Percentiles rank a stretch among this genome's conserved stretches.
phyloP scores from a whole-genome alignment of 2,113 vertebrate species.

The Ceuthmochares aereus region DNA sequence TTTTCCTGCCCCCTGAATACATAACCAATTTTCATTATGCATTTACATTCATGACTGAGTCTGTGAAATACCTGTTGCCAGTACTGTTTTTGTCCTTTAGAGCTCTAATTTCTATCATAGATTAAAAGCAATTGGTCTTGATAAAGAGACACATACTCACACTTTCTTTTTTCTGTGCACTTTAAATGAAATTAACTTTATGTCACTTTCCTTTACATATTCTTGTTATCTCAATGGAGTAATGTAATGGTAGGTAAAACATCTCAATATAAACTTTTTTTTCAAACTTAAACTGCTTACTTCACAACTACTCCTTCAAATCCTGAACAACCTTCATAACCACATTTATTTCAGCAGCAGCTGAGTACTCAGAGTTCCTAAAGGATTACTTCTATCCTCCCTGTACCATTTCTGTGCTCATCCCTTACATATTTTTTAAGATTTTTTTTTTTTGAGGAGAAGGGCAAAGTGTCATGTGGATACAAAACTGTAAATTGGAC shows the following conservation, averaged over 20 bases:
- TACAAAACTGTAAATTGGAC: neutral
- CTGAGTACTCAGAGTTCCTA: neutral
- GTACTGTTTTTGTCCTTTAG: neutral
- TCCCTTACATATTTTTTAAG: accelerated
- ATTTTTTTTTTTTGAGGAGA: neutral
- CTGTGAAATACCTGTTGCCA: neutral
- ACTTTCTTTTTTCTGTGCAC: neutral
- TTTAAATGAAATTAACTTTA: neutral
- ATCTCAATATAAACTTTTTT: neutral
- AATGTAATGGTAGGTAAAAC: neutral
- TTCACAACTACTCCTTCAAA: neutral
- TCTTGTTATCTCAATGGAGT: neutral
- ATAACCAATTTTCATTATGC: neutral
- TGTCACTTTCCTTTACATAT: neutral
- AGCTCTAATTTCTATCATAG: neutral
- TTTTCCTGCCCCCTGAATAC: neutral
- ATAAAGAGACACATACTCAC: neutral
- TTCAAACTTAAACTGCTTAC: neutral
- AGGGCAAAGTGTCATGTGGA: neutral
- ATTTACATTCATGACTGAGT: neutral
- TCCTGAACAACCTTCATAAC: neutral
- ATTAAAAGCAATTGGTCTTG: neutral
- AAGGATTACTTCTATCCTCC: neutral
- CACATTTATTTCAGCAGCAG: neutral
- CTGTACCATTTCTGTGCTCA: neutral